Base-by-base conservation (phyloP, 2,797 vertebrate genomes). In the Danio aesculapii region DNA sequence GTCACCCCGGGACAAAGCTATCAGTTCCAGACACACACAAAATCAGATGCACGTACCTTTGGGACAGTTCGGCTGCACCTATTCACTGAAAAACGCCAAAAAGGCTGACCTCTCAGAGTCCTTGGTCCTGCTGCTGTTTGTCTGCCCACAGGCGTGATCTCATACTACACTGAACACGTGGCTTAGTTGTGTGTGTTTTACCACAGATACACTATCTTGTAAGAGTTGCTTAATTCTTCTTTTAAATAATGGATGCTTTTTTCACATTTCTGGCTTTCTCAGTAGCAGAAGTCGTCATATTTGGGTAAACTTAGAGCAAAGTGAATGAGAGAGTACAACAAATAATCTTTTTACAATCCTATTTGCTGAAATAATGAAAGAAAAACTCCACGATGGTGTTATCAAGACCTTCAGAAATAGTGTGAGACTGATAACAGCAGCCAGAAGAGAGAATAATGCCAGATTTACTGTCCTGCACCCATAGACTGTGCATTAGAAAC, bases 61-160 rank as follows among this genome's bases (percentile, higher is more conserved):
- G 49, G 75, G 75, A 79, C 21, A 61, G 39, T 70, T 68, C 64
- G 76, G 77, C 72, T 44, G 78, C 74, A 77, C 49, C 79, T 70
- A 53, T 61, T 72, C 16, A 49, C 47, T 39, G 50, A 59, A 30
- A 30, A 72, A 52, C 21, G 13, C 47, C 81, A 83, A 83, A 52
- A 78, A 71, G n/a, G 44, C 11, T 71, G 83, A 81, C 76, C 83
- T 84, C 72, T 52, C 49, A 17, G 19, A 59, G 77, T 84, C 83
- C 83, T 84, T 79, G 55, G 59, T 61, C n/a, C 43, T 12, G 55
- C 55, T 61, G 64, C 44, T 17, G 69, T 80, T 50, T 73, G 30
- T 30, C 30, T 30, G 77, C 41, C 59, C 59, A 49, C 61, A 58
- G 69, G 50, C 59, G 47, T 13, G 5, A 79, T 63, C 8, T 17